Base-by-base conservation (phyloP, 1,140 invertebrate genomes). In the Leucophenga varia region DNA sequence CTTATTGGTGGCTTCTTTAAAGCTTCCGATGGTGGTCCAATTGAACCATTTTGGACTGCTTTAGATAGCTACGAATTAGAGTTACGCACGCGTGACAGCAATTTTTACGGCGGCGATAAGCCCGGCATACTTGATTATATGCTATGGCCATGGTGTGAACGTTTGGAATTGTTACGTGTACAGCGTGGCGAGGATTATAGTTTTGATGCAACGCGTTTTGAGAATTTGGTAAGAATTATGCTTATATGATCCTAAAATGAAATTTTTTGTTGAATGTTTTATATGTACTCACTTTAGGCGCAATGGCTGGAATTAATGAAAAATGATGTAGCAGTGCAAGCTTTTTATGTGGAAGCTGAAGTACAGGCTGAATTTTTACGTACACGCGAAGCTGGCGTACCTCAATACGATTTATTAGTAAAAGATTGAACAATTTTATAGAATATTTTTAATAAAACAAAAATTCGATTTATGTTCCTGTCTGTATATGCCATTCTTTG, bases 91-190 rank as follows among this genome's bases (percentile, higher is more conserved):
- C 80, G 88, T 45, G 80, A 78, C 34, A 85, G 82, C 2, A 76
- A 72, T 6, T 93, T 84, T 63, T 85, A 88, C 63, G 81, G 81
- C 54, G 88, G 89, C 36, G 70, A 75, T 16, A 77, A 82, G 48
- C 88, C 89, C 2, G 88, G 88, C 13, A 90, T 89, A 80, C 76
- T 88, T n/a, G 91, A 94, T 71, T 87, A 89, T 47, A 91, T 92
- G 89, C 88, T 93, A 39, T 93, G 90, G 90, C 90, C 91, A 3
- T 93, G 89, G 89, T 86, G 88, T 59, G 90, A 94, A 72, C 80
- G 88, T 16, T 48, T 64, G 8, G 73, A 65, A 34, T 55, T 75
- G 31, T 52, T 75, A 0, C 60, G 68, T 25, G 47, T 70, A 19
- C 58, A 75, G 21, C 55, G 72, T 1, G 71, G 55, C 7, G 63